Percentiles rank a stretch among this genome's conserved stretches.
Evolutionary conservation across 2,888 invertebrate species (phyloP).

Genomic region (Chymomyza amoena): DNA sequence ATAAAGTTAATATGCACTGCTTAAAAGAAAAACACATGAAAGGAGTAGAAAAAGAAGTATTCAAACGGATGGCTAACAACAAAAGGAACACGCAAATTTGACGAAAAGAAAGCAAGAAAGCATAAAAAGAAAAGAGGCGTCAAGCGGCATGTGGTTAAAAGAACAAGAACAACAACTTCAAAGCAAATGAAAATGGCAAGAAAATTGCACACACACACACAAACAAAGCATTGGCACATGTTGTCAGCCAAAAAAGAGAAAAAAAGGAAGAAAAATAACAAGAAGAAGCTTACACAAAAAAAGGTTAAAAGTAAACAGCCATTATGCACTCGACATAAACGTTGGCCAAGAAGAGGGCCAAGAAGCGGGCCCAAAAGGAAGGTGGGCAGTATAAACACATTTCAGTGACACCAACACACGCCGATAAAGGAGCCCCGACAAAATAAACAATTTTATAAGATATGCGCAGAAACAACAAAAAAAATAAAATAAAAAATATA

Average conservation of each 20-base stretch:
- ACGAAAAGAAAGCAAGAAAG: constrained; percentile 1
- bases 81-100: constrained; percentile 39
- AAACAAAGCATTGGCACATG: constrained; percentile 13
- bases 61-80: constrained; percentile 24
- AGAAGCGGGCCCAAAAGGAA: constrained; percentile 24
- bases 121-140: neutral
- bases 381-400: constrained; percentile 62
- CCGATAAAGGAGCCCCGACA: constrained; percentile 32
- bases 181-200: constrained; percentile 59
- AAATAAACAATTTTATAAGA: constrained; percentile 73
- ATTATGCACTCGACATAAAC: constrained; percentile 68
- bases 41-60: constrained; percentile 6
- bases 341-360: constrained; percentile 20
- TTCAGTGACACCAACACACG: constrained; percentile 43
- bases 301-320: constrained; percentile 69
- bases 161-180: constrained; percentile 43
- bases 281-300: constrained; percentile 22
- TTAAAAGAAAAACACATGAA: neutral
- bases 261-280: neutral
- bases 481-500: neutral
- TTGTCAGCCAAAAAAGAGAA: neutral
- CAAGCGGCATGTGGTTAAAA: neutral
- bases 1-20: neutral
- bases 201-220: constrained; percentile 18
- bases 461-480: constrained; percentile 48